These are phyloP conservation scores for Crenuchus spilurus DNA, from an alignment of 2,797 vertebrate genomes.

Conservation along the genomic window DNA sequence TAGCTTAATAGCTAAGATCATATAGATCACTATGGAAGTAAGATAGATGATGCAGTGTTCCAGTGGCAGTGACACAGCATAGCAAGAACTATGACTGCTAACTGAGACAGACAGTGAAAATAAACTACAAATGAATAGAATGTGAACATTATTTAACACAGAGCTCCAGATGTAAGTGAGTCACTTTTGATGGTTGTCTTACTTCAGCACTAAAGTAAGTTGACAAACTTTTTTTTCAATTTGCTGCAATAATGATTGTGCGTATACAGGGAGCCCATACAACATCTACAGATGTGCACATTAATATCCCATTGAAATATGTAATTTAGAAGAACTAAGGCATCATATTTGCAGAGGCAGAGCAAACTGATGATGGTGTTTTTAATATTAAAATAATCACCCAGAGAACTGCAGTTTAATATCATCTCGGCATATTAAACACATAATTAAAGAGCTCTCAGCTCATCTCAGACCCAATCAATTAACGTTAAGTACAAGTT, in stretches of 20 bases:
- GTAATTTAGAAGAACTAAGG: slow-evolving; percentile 12
- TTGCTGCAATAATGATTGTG: not conserved
- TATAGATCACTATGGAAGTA: not conserved
- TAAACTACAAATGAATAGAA: not conserved
- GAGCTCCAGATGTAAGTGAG: not conserved
- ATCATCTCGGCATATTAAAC: slow-evolving; percentile 44
- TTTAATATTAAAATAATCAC: slow-evolving; percentile 28
- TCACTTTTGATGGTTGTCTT: not conserved
- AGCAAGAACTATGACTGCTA: not conserved
- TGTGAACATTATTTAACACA: not conserved
- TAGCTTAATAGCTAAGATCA: not conserved
- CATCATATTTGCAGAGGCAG: slow-evolving; percentile 2
- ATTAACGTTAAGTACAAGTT: slow-evolving; percentile 60
- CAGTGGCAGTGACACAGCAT: not conserved
- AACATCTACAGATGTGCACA: not conserved
- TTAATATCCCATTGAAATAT: not conserved
- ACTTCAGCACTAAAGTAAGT: not conserved
- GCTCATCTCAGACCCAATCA: slow-evolving; percentile 58
- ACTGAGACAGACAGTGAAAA: not conserved
- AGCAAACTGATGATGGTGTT: slow-evolving; percentile 13
- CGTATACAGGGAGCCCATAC: not conserved
- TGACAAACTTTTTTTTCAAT: not conserved
- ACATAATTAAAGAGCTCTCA: slow-evolving; percentile 52
- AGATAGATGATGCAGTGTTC: slow-evolving; percentile 60
- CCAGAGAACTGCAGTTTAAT: slow-evolving; percentile 29